A percentile compares a stretch with the other conserved stretches of the same genome.
phyloP scores from a whole-genome alignment of 2,113 vertebrate genomes.

The Callithrix jacchus region DNA sequence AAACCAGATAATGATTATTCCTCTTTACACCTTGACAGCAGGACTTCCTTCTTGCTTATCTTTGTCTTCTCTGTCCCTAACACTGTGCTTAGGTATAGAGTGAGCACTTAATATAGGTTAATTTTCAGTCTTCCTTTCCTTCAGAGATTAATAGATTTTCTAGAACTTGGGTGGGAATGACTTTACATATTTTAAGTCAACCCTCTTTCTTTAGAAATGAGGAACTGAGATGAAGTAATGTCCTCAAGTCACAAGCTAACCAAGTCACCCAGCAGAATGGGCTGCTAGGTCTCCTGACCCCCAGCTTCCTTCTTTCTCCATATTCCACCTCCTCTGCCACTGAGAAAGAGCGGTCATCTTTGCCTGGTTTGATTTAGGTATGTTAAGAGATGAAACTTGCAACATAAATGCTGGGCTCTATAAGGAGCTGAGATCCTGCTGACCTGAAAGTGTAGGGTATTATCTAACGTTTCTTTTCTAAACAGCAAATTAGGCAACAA shows the following conservation, averaged over 20 bases:
- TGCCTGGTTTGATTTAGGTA: not conserved
- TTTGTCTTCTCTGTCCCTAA: not conserved
- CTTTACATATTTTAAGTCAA: not conserved
- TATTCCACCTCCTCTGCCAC: not conserved
- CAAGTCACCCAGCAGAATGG: not conserved
- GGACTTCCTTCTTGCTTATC: not conserved
- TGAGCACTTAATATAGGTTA: not conserved
- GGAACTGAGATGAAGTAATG: not conserved
- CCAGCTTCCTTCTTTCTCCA: not conserved
- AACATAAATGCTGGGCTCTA: not conserved
- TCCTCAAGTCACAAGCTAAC: not conserved
- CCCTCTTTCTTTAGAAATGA: not conserved
- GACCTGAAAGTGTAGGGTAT: not conserved
- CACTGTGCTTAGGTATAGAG: not conserved
- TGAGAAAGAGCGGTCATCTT: not conserved
- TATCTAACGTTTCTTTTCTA: not conserved
- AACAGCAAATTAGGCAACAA: not conserved
- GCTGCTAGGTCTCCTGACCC: not conserved
- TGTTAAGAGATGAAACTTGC: not conserved
- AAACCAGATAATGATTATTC: not conserved
- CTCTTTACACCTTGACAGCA: not conserved
- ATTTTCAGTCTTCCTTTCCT: not conserved
- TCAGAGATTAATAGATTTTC: not conserved
- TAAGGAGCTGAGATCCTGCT: not conserved
- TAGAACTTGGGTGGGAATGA: not conserved